phyloP scores from a whole-genome alignment of 2,113 vertebrate genomes.

The Tenrec ecaudatus region DNA sequence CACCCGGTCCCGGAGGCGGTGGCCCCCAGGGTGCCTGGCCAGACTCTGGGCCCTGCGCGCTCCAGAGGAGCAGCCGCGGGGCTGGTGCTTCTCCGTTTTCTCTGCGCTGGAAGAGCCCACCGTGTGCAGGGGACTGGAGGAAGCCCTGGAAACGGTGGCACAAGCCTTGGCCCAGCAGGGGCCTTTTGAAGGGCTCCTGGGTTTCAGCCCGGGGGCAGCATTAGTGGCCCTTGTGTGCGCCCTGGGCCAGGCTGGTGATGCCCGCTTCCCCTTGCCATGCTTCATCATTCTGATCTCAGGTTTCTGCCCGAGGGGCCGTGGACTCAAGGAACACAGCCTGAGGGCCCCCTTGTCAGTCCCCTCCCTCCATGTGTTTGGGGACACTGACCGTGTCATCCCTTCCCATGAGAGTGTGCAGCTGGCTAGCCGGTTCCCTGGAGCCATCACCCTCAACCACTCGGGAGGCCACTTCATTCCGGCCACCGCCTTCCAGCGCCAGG shows the following conservation, averaged over 20 bases:
- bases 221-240: constrained; percentile 92
- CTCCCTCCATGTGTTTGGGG: constrained; percentile 93
- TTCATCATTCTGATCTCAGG: constrained; percentile 94
- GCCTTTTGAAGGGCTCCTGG: constrained; percentile 94
- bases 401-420: constrained; percentile 91
- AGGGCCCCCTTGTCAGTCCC: constrained; percentile 86
- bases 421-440: constrained; percentile 87
- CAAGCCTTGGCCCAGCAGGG: constrained; percentile 87
- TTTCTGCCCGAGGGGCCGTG: constrained; percentile 89
- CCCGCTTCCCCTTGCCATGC: constrained; percentile 86
- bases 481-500: constrained; percentile 88
- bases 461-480: constrained; percentile 96
- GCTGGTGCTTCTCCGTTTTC: constrained; percentile 97
- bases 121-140: constrained; percentile 89
- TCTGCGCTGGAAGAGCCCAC: constrained; percentile 88
- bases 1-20: constrained; percentile 74
- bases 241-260: constrained; percentile 88
- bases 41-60: constrained; percentile 31
- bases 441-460: constrained; percentile 88
- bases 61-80: constrained; percentile 85
- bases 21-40: constrained; percentile 27
- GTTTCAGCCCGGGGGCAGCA: constrained; percentile 97
- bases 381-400: constrained; percentile 92
- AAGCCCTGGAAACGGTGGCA: constrained; percentile 88
- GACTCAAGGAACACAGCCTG: constrained; percentile 84